Base-by-base conservation (phyloP, 2,113 vertebrate genomes). In the Lophotis ruficrista region DNA sequence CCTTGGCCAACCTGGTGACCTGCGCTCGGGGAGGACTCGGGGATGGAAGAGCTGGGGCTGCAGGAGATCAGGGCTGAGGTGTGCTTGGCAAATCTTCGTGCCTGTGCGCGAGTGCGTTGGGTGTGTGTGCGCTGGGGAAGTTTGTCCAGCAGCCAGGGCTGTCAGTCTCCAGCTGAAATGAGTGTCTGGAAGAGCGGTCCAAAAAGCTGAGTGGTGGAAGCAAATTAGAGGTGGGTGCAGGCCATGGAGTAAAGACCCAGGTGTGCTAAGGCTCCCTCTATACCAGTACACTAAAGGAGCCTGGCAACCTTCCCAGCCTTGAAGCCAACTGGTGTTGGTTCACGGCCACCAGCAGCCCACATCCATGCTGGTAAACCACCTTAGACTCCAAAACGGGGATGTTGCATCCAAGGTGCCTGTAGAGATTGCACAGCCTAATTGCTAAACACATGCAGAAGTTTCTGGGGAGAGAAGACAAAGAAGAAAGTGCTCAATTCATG, bases 51-150 rank as follows among this genome's bases (percentile, higher is more conserved):
- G 80, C 90, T 43, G 96, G 96, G 94, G 83, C 76, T 90, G 76
- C 56, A 87, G 91, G 43, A 97, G 91, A 77, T 95, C 96, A 97
- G 96, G 90, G 77, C 60, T 41, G 94, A 96, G 96, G 90, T 38
- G 94, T 80, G 83, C 38, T 77, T 76, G 95, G 76, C 68, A 58
- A 83, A 35, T 57, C 79, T 87, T 47, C 0, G 43, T 82, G 84
- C 4, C 71, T 4, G 69, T 24, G 64, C 38, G 69, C 1, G 37
- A 17, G 30, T 38, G 37, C 1, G 14, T 56, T 56, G 87, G 8
- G 31, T 12, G 43, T 18, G 89, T 1, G 71, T 35, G 71, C 8
- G 2, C 41, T n/a, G 83, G 80, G 93, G 58, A 22, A 58, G 93
- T n/a, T 51, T 14, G 58, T 37, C 72, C 31, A 2, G 81, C 48